Evolutionary conservation across 1,140 invertebrate species (phyloP), one percentile per base, ranked within the genome.

Genomic region (Tetragnatha versicolor): DNA sequence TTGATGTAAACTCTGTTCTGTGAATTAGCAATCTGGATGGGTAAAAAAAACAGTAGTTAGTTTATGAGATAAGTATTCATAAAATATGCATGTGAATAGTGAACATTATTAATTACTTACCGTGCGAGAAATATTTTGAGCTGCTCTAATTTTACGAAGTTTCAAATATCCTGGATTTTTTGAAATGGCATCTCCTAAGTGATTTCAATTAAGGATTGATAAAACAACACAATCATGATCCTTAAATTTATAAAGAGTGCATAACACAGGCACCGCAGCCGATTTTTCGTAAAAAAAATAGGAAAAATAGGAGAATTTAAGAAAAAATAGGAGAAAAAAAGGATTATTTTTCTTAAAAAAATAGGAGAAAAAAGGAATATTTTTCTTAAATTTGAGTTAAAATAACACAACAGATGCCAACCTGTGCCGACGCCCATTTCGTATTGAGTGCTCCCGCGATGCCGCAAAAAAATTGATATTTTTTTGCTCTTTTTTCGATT

Each of bases 151-250:
- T 87, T 99, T 99, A 81, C 98, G 90, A 80, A 99, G 87, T 85
- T 99, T 99, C 72, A 99, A 88, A 84, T 99, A 99, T 85, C 98
- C 98, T 81, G 97, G 97, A 88, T 98, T 99, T 85, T 91, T 89
- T 72, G 92, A 90, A 83, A 99, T 93, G 63, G 98, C 95, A 88
- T 97, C 90, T 88, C 98, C 98, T 88, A 99, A 93, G 92, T 96
- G 86, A 87, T 82, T 85, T 86, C 82, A 85, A 88, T 92, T 89
- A 93, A 93, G 91, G 89, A 89, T 3, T 47, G 12, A 47, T 87
- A 88, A 87, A 70, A 79, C 20, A 17, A 7, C 29, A 77, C 2
- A 45, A 12, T 12, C 25, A 33, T 42, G 35, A 39, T 39, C 5
- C n/a, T 37, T 35, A 2, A 39, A 10, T 22, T 2, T 20, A 1